phyloP scores from a whole-genome alignment of 2,113 vertebrate genomes.

The Hirundichthys speculiger region DNA sequence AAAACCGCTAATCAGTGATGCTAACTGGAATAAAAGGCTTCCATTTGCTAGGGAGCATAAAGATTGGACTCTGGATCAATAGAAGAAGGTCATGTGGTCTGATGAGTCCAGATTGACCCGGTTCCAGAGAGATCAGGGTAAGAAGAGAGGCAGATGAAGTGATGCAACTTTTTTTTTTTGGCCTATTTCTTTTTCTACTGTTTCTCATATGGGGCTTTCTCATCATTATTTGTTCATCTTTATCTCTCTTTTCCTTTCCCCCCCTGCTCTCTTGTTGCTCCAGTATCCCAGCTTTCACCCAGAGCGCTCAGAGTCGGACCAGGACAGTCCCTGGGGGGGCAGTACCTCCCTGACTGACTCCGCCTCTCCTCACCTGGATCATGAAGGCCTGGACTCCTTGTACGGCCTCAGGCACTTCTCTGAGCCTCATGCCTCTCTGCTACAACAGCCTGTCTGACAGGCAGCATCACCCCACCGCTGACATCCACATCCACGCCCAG shows the following conservation, averaged over 20 bases:
- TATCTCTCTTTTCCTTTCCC: not conserved
- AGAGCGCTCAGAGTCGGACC: constrained; percentile 93
- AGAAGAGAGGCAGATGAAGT: too few relatives aligned
- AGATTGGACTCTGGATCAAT: too few relatives aligned
- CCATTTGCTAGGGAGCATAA: too few relatives aligned
- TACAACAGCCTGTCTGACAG: constrained; percentile 85
- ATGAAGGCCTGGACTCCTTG: constrained; percentile 86
- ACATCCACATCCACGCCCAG: constrained; percentile 69
- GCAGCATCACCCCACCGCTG: constrained; percentile 74
- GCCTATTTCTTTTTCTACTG: too few relatives aligned
- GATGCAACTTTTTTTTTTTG: too few relatives aligned
- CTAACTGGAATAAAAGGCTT: too few relatives aligned
- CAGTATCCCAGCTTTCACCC: constrained; percentile 93
- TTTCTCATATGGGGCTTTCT: too few relatives aligned
- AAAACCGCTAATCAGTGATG: too few relatives aligned
- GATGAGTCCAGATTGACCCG: too few relatives aligned
- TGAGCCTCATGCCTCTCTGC: constrained; percentile 85
- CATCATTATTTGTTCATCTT: not conserved
- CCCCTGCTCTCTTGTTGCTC: not conserved
- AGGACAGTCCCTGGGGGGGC: constrained; percentile 95
- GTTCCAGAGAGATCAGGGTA: too few relatives aligned
- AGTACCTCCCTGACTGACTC: constrained; percentile 91
- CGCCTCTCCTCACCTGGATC: constrained; percentile 91
- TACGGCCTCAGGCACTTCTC: constrained; percentile 90
- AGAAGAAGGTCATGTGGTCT: too few relatives aligned